Percentiles rank a stretch among this genome's conserved stretches.
Evolutionary conservation across 1,140 invertebrate genomes (phyloP).

Genomic region (Aphis craccivora): DNA sequence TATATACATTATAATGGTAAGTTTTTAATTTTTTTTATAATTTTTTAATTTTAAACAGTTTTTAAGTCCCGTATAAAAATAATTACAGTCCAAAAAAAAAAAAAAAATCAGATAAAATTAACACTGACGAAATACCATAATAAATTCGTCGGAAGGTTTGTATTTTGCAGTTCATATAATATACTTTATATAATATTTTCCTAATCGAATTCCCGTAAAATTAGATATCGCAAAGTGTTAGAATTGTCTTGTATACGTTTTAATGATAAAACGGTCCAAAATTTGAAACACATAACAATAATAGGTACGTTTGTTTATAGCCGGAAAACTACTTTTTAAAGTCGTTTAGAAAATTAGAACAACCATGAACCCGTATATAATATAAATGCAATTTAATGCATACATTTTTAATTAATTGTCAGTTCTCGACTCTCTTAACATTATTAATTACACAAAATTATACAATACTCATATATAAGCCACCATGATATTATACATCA

Average conservation of each 20-base stretch:
- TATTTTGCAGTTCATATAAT: not conserved
- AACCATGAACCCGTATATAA: not conserved
- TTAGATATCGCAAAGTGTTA: not conserved
- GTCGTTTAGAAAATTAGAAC: not conserved
- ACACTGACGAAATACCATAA: not conserved
- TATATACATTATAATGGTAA: not conserved
- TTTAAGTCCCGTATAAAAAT: not conserved
- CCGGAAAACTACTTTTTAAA: not conserved
- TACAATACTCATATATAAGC: not conserved
- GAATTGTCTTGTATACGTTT: not conserved
- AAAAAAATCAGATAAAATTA: not conserved
- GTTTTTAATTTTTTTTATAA: not conserved
- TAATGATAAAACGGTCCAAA: not conserved
- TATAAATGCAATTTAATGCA: not conserved
- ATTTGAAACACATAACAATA: not conserved
- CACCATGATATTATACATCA: not conserved
- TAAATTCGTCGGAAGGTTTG: not conserved
- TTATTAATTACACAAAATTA: not conserved
- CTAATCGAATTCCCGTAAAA: not conserved
- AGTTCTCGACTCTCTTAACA: not conserved
- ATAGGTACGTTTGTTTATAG: not conserved
- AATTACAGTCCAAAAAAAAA: not conserved
- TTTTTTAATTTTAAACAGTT: not conserved
- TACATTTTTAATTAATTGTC: not conserved
- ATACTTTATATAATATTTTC: not conserved